Evolutionary conservation across 2,888 invertebrate genomes (phyloP).

Genomic region (Monochamus alternatus): DNA sequence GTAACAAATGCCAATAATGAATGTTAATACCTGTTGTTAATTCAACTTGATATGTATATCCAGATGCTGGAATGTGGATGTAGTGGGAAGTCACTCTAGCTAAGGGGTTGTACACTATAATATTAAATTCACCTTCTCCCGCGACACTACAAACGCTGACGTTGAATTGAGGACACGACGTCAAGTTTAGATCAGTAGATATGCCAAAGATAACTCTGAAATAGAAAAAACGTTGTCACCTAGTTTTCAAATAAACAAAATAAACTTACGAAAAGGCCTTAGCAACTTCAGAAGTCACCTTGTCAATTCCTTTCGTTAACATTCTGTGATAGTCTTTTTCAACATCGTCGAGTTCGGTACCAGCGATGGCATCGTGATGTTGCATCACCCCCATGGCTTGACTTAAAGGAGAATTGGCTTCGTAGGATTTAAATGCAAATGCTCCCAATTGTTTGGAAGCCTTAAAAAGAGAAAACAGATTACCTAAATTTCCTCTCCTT

Average conservation of each 20-base stretch:
- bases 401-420: slow-evolving; percentile 56
- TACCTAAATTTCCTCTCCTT: not conserved
- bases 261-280: slow-evolving; percentile 25
- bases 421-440: slow-evolving; percentile 71
- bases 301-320: slow-evolving; percentile 75
- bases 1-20: not conserved
- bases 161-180: slow-evolving; percentile 76
- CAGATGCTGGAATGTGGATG: slow-evolving; percentile 73
- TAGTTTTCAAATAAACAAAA: no score
- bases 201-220: slow-evolving; percentile 12
- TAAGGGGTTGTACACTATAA: slow-evolving; percentile 78
- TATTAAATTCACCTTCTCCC: slow-evolving; percentile 62
- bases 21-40: slow-evolving; percentile 31
- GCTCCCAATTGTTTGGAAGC: slow-evolving; percentile 77
- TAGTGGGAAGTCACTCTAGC: slow-evolving; percentile 73
- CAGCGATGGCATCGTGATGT: slow-evolving; percentile 93
- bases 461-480: not conserved
- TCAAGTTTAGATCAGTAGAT: slow-evolving; percentile 58
- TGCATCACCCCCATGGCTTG: slow-evolving; percentile 86
- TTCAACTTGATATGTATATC: slow-evolving; percentile 46
- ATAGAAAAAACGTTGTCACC: not conserved
- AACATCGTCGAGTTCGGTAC: slow-evolving; percentile 88
- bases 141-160: slow-evolving; percentile 74
- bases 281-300: not conserved
- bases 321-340: slow-evolving; percentile 88